These are phyloP conservation scores for Garra rufa DNA, from an alignment of 2,113 vertebrate genomes.

Conservation along the genomic window DNA sequence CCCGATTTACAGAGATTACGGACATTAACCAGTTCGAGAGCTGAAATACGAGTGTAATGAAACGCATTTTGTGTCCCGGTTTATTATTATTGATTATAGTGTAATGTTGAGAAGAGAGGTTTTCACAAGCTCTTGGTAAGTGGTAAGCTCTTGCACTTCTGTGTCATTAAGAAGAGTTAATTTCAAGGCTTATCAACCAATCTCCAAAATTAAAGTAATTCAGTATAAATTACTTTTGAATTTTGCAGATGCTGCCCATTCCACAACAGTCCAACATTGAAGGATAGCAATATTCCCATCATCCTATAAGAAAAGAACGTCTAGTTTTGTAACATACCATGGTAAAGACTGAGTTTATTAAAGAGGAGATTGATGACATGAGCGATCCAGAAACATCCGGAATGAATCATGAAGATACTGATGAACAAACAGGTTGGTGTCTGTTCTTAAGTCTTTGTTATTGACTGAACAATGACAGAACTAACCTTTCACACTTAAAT, in stretches of 20 bases:
- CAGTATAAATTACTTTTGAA: neutral
- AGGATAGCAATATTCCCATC: neutral
- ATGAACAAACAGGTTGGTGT: conserved; percentile 1
- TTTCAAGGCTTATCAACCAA: neutral
- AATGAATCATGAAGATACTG: neutral
- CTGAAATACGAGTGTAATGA: neutral
- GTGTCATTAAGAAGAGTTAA: neutral
- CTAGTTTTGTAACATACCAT: neutral
- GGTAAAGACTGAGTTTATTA: neutral
- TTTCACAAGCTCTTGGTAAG: neutral
- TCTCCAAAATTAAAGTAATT: neutral
- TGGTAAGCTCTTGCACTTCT: neutral
- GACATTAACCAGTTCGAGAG: neutral
- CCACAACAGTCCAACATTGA: neutral
- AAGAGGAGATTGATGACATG: neutral
- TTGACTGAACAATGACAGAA: neutral
- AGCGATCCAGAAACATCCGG: neutral
- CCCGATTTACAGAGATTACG: neutral
- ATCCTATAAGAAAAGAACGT: neutral
- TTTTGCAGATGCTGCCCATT: neutral
- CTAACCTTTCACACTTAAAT: neutral
- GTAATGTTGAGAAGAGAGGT: neutral
- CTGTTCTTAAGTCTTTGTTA: neutral
- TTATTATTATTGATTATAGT: neutral
- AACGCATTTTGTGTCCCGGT: neutral